Conservation (phyloP, 1,140 invertebrate genomes). For the Micrasema longulum region DNA sequence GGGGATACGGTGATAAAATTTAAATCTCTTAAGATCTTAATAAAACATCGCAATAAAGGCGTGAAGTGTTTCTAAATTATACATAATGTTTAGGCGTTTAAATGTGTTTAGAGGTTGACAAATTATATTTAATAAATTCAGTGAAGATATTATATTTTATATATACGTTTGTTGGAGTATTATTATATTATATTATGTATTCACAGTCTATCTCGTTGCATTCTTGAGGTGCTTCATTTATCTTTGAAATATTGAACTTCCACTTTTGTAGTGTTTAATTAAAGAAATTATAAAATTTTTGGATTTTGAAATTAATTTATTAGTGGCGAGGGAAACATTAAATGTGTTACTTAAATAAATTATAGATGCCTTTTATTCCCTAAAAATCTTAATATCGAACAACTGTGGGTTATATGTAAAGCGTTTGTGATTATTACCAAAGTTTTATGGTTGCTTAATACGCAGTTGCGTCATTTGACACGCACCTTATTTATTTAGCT, state of each 20-base stretch:
- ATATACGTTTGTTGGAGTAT: slow-evolving; percentile 15
- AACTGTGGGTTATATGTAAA: slow-evolving; percentile 1
- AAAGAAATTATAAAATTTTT: not conserved
- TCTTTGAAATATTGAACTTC: slow-evolving; percentile 2
- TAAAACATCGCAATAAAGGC: slow-evolving; percentile 9
- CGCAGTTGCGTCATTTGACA: not conserved
- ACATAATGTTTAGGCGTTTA: slow-evolving; percentile 7
- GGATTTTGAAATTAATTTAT: slow-evolving; percentile 4
- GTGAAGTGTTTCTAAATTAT: slow-evolving; percentile 31
- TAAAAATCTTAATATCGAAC: slow-evolving; percentile 14
- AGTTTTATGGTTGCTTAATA: slow-evolving; percentile 32
- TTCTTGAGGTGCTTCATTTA: not conserved
- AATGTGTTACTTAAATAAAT: slow-evolving; percentile 37
- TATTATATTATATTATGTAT: not conserved
- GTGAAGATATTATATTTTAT: slow-evolving; percentile 12
- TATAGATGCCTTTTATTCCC: slow-evolving; percentile 36
- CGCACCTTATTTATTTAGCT: not conserved
- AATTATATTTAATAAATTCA: slow-evolving; percentile 4
- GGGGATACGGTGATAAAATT: not conserved
- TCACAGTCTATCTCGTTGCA: slow-evolving; percentile 9
- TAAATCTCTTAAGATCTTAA: not conserved
- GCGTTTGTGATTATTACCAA: slow-evolving; percentile 44
- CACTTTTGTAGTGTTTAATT: slow-evolving; percentile 5
- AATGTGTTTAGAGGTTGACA: slow-evolving; percentile 19
- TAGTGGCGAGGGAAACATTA: slow-evolving; percentile 29